Evolutionary conservation across 1,140 invertebrate species (phyloP), one percentile per base, ranked within the genome.

Genomic region (Conus ventricosus): DNA sequence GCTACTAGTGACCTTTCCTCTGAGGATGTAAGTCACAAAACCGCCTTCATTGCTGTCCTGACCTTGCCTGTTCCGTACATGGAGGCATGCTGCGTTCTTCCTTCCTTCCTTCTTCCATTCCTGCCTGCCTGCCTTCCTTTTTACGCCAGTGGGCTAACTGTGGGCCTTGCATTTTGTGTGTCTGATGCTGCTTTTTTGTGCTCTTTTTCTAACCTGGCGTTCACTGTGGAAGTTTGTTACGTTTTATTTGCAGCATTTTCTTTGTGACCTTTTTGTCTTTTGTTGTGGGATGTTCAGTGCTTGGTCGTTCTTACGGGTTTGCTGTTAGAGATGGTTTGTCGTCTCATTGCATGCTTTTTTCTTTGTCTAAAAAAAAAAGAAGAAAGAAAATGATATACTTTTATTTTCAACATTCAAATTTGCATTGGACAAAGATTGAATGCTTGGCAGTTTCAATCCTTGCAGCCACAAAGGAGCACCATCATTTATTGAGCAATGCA

Each of bases 1-100:
- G 91, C 90, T 0, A 86, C 89, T n/a, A 89, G 90, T 67, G 90
- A 91, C 81, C 67, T 88, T 23, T 92, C 91, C 6, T 91, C 91
- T 60, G 91, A 92, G 57, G 92, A 90, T 89, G 92, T 93, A 90
- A 87, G 90, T 85, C 23, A 23, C 51, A 54, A 51, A 10, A 51
- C 13, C 17, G 39, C 39, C 23, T 81, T 23, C 13, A 13, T 76
- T 76, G 71, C 71, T 76, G 8, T 78, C 39, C 39, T 78, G 76
- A 17, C 76, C 39, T 23, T 78, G 25, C 39, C 76, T 78, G 76
- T 78, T 23, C 39, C 11, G 8, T 63, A 13, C 20, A 6, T 71
- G 67, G 15, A 71, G 67, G 67, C 67, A 71, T 71, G 67, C 67
- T 23, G 67, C 67, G 23, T 23, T 71, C 67, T 6, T 71, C 67